Base-by-base conservation (phyloP, 2,113 vertebrate species). In the Passer domesticus region DNA sequence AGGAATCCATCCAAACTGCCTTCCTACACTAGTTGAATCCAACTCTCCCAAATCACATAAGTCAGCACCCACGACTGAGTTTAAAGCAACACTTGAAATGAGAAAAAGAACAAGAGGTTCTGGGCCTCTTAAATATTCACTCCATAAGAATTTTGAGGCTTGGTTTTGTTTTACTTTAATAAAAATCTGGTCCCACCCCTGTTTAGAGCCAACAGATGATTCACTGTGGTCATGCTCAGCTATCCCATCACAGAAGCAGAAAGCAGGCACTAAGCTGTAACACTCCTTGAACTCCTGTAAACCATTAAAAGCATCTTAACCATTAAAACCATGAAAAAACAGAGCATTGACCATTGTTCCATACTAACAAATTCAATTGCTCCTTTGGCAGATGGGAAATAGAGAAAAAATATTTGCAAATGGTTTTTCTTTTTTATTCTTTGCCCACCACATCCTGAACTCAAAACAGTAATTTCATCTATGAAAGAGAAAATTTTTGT, bases 391-490 rank as follows among this genome's bases (percentile, higher is more conserved):
- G 83, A 92, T 27, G 59, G 49, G 55, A 88, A 90, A 83, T 47
- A 18, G 15, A 94, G 31, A 74, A 90, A 95, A 78, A 39, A 39
- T 53, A 86, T 92, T 56, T 88, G 16, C 39, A 83, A 93, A 69
- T 46, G 20, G 10, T 27, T 94, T 82, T 92, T 80, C 64, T 31
- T 79, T 75, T 89, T 86, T 63, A 63, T 83, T 90, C 73, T 78
- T 90, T 95, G 44, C 41, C 58, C 11, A 84, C 80, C 83, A 95
- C 83, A 96, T 81, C 64, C 83, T 92, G 69, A 94, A 81, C 30
- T 84, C 56, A 88, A 94, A 94, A 52, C 50, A 89, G 37, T 76
- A 83, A 90, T 72, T 93, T 81, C 9, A 39, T 63, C 52, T 78
- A 70, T 24, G 68, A 90, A 88, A 83, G 66, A 92, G 22, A 58